Conservation (phyloP, 2,113 vertebrate genomes). For the Lophochroa leadbeateri region DNA sequence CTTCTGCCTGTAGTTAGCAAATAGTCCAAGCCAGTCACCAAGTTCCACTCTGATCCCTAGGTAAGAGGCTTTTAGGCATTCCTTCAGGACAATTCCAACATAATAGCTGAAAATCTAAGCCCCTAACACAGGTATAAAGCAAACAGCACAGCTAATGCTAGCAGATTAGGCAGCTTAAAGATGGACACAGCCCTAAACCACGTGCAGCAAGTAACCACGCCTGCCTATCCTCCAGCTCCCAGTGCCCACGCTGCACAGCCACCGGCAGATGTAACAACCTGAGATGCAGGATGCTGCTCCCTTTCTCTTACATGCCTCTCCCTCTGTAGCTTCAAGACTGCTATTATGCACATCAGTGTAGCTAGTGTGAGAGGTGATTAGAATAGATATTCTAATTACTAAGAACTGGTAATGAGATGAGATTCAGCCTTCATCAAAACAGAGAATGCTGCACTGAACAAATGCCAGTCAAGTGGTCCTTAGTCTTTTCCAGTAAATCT, state of each 20-base stretch:
- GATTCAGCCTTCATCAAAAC: neutral
- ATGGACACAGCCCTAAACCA: neutral
- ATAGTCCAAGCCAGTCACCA: neutral
- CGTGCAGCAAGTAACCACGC: rapidly evolving
- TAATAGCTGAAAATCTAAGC: neutral
- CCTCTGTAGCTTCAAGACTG: neutral
- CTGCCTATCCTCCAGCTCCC: neutral
- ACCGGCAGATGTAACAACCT: rapidly evolving
- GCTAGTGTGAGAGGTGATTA: neutral
- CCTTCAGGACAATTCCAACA: neutral
- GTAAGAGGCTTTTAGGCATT: neutral
- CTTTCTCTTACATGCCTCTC: neutral
- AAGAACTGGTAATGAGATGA: neutral
- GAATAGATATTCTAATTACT: neutral
- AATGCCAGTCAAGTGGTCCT: neutral
- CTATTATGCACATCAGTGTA: neutral
- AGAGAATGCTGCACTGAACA: neutral
- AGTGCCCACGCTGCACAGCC: rapidly evolving
- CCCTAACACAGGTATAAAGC: neutral
- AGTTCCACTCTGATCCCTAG: neutral
- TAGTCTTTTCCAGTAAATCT: neutral
- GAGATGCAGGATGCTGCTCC: neutral
- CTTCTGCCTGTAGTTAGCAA: neutral
- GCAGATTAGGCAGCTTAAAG: neutral
- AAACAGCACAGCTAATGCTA: neutral